A percentile compares a stretch with the other conserved stretches of the same genome.
Conservation (phyloP, 2,113 vertebrate genomes). For the Ailuropoda melanoleuca region DNA sequence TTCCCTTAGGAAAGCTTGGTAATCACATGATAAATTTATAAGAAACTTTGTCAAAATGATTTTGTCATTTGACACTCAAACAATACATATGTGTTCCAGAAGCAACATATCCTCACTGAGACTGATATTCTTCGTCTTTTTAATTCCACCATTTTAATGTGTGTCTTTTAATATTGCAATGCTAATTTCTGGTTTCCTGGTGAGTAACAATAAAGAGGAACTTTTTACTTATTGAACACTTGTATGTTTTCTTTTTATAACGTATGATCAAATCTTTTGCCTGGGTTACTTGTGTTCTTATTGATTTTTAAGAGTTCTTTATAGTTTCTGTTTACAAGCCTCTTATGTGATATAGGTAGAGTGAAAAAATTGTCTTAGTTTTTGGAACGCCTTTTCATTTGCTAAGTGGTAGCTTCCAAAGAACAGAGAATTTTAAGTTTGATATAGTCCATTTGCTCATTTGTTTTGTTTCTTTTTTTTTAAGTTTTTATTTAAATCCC, state of each 20-base stretch:
- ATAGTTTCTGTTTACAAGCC: background rate
- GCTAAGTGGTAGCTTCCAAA: background rate
- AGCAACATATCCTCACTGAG: background rate
- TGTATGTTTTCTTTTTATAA: background rate
- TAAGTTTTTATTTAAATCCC: background rate
- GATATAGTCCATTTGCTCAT: background rate
- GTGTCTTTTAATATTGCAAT: background rate
- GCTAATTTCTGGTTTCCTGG: background rate
- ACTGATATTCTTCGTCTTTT: background rate
- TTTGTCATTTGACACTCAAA: background rate
- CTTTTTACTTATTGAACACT: background rate
- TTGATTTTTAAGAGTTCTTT: background rate
- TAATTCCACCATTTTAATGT: background rate
- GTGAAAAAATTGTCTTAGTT: background rate
- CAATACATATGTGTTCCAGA: background rate
- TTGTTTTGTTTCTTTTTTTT: background rate
- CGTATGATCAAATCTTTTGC: background rate
- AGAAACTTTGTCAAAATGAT: background rate
- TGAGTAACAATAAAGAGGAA: background rate
- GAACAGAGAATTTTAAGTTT: background rate
- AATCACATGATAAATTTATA: background rate
- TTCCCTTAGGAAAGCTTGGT: background rate
- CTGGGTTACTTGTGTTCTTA: background rate
- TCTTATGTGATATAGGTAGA: background rate
- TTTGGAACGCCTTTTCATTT: background rate